These are phyloP conservation scores for Himalopsyche kuldschensis DNA, from an alignment of 2,888 invertebrate genomes.

Conservation along the genomic window DNA sequence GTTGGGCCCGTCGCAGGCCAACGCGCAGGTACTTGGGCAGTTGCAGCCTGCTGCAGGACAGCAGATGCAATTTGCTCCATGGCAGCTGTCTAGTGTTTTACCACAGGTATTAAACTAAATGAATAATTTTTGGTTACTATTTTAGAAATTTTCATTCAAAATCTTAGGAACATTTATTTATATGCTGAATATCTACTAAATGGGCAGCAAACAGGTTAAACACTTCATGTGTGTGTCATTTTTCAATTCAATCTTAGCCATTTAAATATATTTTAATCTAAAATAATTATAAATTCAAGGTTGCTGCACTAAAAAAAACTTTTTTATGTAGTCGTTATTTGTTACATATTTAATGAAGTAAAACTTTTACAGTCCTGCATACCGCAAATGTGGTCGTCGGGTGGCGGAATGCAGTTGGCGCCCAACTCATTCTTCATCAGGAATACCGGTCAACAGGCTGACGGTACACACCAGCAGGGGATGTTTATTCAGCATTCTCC, in stretches of 20 bases:
- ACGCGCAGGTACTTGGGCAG: slow-evolving; percentile 73
- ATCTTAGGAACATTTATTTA: too few relatives aligned
- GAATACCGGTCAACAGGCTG: slow-evolving; percentile 66
- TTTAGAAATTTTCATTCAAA: too few relatives aligned
- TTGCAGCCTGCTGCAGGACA: slow-evolving; percentile 69
- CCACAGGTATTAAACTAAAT: slow-evolving; percentile 54
- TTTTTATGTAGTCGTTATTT: too few relatives aligned
- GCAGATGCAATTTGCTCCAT: slow-evolving; percentile 78
- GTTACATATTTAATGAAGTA: too few relatives aligned
- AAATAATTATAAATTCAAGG: too few relatives aligned
- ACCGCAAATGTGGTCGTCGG: slow-evolving; percentile 67
- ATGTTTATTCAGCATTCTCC: slow-evolving; percentile 85
- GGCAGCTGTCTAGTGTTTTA: slow-evolving; percentile 73
- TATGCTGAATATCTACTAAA: too few relatives aligned
- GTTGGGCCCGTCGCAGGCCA: slow-evolving; percentile 62
- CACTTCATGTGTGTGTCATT: too few relatives aligned
- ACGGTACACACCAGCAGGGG: slow-evolving; percentile 67
- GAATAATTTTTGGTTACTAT: too few relatives aligned
- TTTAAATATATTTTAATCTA: too few relatives aligned
- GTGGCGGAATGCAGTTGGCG: slow-evolving; percentile 68
- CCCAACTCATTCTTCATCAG: slow-evolving; percentile 80
- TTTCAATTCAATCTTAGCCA: too few relatives aligned
- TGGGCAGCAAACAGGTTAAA: too few relatives aligned
- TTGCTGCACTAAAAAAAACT: too few relatives aligned
- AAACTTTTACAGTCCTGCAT: background rate